These are phyloP conservation scores for Empidonax alnorum DNA, from an alignment of 2,113 vertebrate species.

Conservation along the genomic window DNA sequence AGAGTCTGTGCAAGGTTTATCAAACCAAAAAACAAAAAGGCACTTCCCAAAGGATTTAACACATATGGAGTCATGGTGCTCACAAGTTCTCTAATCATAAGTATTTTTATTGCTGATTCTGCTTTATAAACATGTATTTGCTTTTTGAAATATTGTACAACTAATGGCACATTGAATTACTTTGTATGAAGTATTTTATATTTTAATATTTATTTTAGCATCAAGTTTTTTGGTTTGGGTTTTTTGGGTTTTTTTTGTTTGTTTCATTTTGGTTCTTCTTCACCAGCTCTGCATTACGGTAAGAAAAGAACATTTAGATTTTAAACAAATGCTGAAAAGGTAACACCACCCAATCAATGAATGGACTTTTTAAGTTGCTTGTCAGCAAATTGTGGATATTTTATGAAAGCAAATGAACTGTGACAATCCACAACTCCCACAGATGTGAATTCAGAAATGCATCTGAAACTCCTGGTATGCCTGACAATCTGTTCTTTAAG, in stretches of 20 bases:
- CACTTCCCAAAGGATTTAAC: conserved; percentile 83
- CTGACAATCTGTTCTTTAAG: conserved; percentile 86
- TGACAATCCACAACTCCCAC: conserved; percentile 86
- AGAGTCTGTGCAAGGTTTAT: conserved; percentile 75
- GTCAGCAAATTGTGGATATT: conserved; percentile 85
- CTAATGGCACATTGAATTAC: conserved; percentile 79
- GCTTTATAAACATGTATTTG: conserved; percentile 77
- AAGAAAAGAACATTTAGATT: conserved; percentile 73
- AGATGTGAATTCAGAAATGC: conserved; percentile 85
- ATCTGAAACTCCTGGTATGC: conserved; percentile 83
- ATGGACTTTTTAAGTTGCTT: conserved; percentile 83
- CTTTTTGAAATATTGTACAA: conserved; percentile 81
- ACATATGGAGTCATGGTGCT: conserved; percentile 78
- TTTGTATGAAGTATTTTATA: conserved; percentile 83
- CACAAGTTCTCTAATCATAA: conserved; percentile 73
- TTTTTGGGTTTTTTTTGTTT: background rate
- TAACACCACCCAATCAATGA: conserved; percentile 76
- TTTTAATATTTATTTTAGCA: conserved; percentile 84
- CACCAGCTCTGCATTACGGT: conserved; percentile 77
- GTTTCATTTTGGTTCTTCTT: conserved; percentile 61
- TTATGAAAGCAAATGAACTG: conserved; percentile 82
- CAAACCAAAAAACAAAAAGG: conserved; percentile 78
- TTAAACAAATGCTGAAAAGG: conserved; percentile 72
- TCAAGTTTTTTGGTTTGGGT: conserved; percentile 65
- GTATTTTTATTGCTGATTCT: conserved; percentile 75